Evolutionary conservation across 2,888 invertebrate species (phyloP), one percentile per base, ranked within the genome.

Genomic region (Ophion slaviceki): DNA sequence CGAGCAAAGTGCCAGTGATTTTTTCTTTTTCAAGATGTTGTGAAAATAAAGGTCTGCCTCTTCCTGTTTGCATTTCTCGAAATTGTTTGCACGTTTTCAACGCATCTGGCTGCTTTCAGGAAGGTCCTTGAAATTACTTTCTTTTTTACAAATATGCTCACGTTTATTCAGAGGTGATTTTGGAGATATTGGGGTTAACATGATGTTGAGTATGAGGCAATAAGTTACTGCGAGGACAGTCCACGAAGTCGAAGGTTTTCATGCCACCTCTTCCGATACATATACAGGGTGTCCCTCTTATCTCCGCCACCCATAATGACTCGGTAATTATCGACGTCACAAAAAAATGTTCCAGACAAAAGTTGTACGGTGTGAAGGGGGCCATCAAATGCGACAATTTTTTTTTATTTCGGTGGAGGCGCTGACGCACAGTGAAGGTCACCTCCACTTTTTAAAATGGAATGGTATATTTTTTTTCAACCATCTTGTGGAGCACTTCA

Each of bases 11-110:
- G 17, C 40, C 64, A 67, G 40, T 68, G 36, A 45, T 53, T 53
- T 53, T 53, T 53, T 53, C 53, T 53, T 53, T 40, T 59, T 61
- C n/a, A 40, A 24, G 40, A 74, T 24, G 61, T 53, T 57, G 32
- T 20, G 36, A 57, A 72, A 72, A 72, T 72, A 36, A 72, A 72
- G 66, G 70, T 47, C 10, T 53, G n/a, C 32, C 7, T 32, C 24
- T 61, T 75, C 62, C 53, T 64, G 28, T 75, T 64, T 75, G 45
- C 53, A 47, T 24, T 17, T 47, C 20, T 47, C 24, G 64, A 64
- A 64, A 62, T 28, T 32, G 24, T 53, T 70, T 28, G 28, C 75
- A 53, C 53, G 1, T 53, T 53, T 53, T 53, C 53, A 53, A 53
- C 17, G 53, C 17, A 53, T 40, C 40, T 8, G 40, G 40, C 40